Percentiles rank a stretch among this genome's conserved stretches.
phyloP scores from a whole-genome alignment of 2,888 invertebrate species.

The Chrysina gloriosa region DNA sequence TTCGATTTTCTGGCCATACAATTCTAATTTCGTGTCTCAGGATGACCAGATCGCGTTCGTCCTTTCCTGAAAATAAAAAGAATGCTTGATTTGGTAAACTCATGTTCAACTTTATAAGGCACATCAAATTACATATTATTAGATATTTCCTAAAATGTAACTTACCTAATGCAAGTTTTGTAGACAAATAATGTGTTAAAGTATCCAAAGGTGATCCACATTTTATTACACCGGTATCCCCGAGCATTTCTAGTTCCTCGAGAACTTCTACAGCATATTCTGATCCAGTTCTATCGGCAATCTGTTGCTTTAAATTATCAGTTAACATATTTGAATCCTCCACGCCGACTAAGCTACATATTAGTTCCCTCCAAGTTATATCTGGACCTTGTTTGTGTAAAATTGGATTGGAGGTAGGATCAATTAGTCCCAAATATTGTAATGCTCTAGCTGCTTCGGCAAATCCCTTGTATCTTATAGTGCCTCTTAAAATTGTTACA shows the following conservation, averaged over 20 bases:
- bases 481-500: slow-evolving; percentile 91
- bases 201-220: slow-evolving; percentile 91
- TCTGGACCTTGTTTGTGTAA: slow-evolving; percentile 97
- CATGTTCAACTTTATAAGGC: not conserved
- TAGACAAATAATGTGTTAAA: slow-evolving; percentile 87
- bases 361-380: slow-evolving; percentile 91
- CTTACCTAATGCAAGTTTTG: slow-evolving; percentile 81
- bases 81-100: slow-evolving; percentile 24
- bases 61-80: slow-evolving; percentile 67
- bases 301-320: slow-evolving; percentile 88
- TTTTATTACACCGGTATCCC: slow-evolving; percentile 85
- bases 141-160: not conserved
- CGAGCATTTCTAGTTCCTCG: slow-evolving; percentile 88
- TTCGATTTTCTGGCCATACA: slow-evolving; percentile 87
- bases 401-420: slow-evolving; percentile 85
- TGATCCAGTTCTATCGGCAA: slow-evolving; percentile 82
- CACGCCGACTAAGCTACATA: slow-evolving; percentile 87
- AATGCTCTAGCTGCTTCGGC: slow-evolving; percentile 88
- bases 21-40: slow-evolving; percentile 94
- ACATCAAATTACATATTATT: not conserved
- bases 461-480: slow-evolving; percentile 80
- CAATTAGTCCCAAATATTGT: slow-evolving; percentile 88
- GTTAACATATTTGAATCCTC: slow-evolving; percentile 89
- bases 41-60: slow-evolving; percentile 94
- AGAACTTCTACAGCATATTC: slow-evolving; percentile 78